Conservation (phyloP, 2,797 vertebrate species). For the Silurus lanzhouensis region DNA sequence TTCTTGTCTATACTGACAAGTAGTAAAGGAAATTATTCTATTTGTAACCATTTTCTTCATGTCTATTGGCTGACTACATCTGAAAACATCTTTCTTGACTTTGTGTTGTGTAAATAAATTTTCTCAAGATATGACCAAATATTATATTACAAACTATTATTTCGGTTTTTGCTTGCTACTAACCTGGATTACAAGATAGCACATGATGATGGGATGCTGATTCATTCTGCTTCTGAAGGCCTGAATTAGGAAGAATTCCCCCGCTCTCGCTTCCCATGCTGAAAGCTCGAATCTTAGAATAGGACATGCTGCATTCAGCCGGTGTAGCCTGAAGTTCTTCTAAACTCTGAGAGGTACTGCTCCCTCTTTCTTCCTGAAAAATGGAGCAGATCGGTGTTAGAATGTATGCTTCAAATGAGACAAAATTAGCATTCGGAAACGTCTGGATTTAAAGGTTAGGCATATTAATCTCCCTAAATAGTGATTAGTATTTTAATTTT, state of each 20-base stretch:
- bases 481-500: not conserved
- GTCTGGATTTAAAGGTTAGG: not conserved
- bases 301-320: slow-evolving; percentile 21
- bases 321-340: slow-evolving; percentile 60
- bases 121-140: not conserved
- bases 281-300: slow-evolving; percentile 49
- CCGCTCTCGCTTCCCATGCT: slow-evolving; percentile 61
- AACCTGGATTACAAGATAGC: slow-evolving; percentile 63
- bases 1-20: not conserved
- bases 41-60: not conserved
- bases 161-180: not conserved
- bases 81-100: too few species aligned
- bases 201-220: slow-evolving; percentile 45
- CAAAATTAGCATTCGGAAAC: slow-evolving; percentile 6
- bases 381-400: not conserved
- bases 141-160: not conserved
- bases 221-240: slow-evolving; percentile 42
- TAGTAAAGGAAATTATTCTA: not conserved
- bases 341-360: slow-evolving; percentile 68
- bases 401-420: not conserved
- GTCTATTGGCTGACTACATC: not conserved
- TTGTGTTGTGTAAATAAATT: not conserved
- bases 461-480: not conserved
- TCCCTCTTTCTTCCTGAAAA: slow-evolving; percentile 64
- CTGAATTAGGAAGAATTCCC: slow-evolving; percentile 52